These are phyloP conservation scores for Metalampra italica DNA, from an alignment of 2,888 invertebrate genomes.

Conservation along the genomic window DNA sequence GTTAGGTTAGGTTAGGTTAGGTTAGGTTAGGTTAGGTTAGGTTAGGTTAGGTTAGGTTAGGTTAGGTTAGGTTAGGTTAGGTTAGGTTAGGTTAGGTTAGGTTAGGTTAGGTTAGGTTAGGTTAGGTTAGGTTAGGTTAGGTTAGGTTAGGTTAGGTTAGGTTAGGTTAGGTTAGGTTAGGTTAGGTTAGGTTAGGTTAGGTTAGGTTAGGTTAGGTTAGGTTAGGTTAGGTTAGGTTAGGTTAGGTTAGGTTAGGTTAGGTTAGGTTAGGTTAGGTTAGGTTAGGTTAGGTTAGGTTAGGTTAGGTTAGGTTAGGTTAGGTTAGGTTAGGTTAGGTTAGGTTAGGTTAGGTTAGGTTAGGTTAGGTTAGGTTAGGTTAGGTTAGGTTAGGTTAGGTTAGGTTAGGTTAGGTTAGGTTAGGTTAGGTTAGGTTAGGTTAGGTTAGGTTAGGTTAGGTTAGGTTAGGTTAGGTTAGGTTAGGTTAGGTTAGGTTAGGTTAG, in stretches of 20 bases:
- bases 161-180: constrained; percentile 11
- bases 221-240: constrained; percentile 8
- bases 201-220: constrained; percentile 6
- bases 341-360: constrained; percentile 8
- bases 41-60: constrained; percentile 12
- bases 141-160: constrained; percentile 13
- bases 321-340: constrained; percentile 8
- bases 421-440: constrained; percentile 17
- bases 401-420: constrained; percentile 10
- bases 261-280: constrained; percentile 8
- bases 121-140: constrained; percentile 12
- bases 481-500: constrained; percentile 7
- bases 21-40: constrained; percentile 11
- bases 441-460: constrained; percentile 16
- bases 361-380: constrained; percentile 7
- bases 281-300: constrained; percentile 8
- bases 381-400: constrained; percentile 8
- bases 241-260: constrained; percentile 8
- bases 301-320: constrained; percentile 8
- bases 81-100: constrained; percentile 12
- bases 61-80: constrained; percentile 11
- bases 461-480: constrained; percentile 9
- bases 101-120: constrained; percentile 12
- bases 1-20: constrained; percentile 8
- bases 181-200: constrained; percentile 5